These are phyloP conservation scores for Therioaphis trifolii DNA, from an alignment of 2,888 invertebrate genomes.

Conservation along the genomic window DNA sequence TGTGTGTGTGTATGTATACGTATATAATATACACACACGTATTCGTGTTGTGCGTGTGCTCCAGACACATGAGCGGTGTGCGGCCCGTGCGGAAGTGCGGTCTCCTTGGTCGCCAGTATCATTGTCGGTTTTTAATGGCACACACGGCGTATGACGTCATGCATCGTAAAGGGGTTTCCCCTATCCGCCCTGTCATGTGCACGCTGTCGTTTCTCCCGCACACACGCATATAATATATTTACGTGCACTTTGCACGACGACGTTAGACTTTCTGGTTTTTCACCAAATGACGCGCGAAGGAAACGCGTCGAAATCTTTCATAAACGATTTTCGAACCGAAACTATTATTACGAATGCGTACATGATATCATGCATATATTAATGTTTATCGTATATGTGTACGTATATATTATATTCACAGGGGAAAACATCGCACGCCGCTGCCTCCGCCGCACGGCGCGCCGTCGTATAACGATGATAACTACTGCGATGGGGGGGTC, in stretches of 20 bases:
- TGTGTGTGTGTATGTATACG: neutral
- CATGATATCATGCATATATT: neutral
- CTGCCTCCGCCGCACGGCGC: neutral
- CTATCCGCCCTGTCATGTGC: slow-evolving; percentile 31
- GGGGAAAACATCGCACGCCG: neutral
- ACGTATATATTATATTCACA: neutral
- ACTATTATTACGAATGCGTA: neutral
- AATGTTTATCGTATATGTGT: too few relatives aligned
- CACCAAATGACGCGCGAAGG: neutral
- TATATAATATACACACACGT: neutral
- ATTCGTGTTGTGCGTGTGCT: neutral
- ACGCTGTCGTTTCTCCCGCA: neutral
- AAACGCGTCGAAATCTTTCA: neutral
- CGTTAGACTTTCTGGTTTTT: neutral
- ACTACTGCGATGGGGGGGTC: neutral
- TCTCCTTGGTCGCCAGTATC: slow-evolving; percentile 60
- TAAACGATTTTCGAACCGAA: neutral
- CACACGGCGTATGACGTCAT: slow-evolving; percentile 54
- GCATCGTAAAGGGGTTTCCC: slow-evolving; percentile 53
- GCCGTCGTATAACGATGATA: neutral
- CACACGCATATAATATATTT: neutral
- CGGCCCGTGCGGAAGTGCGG: slow-evolving; percentile 62
- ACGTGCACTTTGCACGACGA: neutral
- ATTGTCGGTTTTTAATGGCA: slow-evolving; percentile 56
- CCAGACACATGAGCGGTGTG: slow-evolving; percentile 49